Percentiles rank a stretch among this genome's conserved stretches.
Conservation (phyloP, 2,797 vertebrate genomes). For the Notoglanidium macrostoma region DNA sequence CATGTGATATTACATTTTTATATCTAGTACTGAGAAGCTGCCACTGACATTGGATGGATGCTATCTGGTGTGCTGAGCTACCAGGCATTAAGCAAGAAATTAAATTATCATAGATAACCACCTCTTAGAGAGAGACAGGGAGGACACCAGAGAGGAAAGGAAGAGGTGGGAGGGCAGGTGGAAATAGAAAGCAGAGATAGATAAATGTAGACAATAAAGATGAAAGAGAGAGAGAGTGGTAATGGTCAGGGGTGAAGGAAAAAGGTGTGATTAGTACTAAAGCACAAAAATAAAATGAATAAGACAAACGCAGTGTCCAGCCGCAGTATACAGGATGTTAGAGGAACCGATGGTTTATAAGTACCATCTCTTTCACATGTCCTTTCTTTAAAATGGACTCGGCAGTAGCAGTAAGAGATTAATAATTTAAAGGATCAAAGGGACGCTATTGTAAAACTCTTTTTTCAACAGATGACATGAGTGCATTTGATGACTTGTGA, state of each 20-base stretch:
- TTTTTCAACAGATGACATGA: conserved; percentile 20
- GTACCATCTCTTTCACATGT: conserved; percentile 3
- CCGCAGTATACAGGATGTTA: background rate
- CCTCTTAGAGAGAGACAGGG: conserved; percentile 44
- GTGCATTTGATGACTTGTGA: background rate
- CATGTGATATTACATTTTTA: background rate
- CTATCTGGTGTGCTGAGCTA: conserved; percentile 22
- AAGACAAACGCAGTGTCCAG: background rate
- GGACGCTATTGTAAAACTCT: background rate
- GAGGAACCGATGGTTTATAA: background rate
- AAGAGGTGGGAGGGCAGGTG: conserved; percentile 18
- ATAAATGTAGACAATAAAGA: background rate
- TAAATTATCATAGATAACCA: conserved; percentile 55
- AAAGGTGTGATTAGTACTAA: background rate
- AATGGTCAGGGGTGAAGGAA: background rate
- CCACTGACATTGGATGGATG: background rate
- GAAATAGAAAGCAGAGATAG: conserved; percentile 6
- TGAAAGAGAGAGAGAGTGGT: background rate
- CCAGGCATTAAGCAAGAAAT: conserved; percentile 58
- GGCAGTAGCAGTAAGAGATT: conserved; percentile 5
- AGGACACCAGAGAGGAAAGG: conserved; percentile 31
- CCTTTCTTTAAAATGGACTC: conserved; percentile 22
- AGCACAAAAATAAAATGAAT: background rate
- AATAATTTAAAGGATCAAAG: conserved; percentile 32
- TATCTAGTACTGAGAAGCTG: background rate